Base-by-base conservation (phyloP, 1,140 invertebrate genomes). In the Capitella teleta region DNA sequence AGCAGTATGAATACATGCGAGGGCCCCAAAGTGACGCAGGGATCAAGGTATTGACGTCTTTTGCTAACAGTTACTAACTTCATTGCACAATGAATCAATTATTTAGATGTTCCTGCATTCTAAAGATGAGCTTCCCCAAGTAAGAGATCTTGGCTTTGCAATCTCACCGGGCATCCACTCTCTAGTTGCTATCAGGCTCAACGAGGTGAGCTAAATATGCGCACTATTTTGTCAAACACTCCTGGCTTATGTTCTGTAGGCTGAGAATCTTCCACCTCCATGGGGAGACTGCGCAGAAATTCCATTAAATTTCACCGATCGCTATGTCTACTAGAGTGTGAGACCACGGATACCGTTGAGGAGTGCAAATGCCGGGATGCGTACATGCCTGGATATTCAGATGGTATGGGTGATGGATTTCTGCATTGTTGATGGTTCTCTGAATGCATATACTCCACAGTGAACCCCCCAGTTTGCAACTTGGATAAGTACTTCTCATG, bases 1-100 rank as follows among this genome's bases (percentile, higher is more conserved):
- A n/a, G n/a, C n/a, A n/a, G n/a, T 0, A 18, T 68, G 28, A 66
- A 68, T 64, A 63, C 51, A 68, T 68, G 62, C 58, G 59, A 0
- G 64, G 64, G 2, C 63, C 64, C 1, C 56, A 65, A 18, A 56
- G 53, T 34, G 59, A 63, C n/a, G 60, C 61, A 0, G 66, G 66
- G 1, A 48, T 66, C 10, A 68, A 68, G 49, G 36, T 68, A 32
- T 32, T n/a, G 30, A 10, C n/a, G 8, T 10, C 8, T 12, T 34
- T 65, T 32, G 30, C 8, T 8, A n/a, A 32, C n/a, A 32, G 2
- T 47, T 63, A 5, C 58, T 10, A 32, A 32, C 8, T 25, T 24
- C 8, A 23, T 41, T 19, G 6, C 6, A 10, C 19, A 14, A 41
- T 6, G 6, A 10, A 14, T 44, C 12, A n/a, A 5, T 5, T 44